Conservation (phyloP, 2,797 vertebrate genomes). For the Spinibarbus caldwelli region DNA sequence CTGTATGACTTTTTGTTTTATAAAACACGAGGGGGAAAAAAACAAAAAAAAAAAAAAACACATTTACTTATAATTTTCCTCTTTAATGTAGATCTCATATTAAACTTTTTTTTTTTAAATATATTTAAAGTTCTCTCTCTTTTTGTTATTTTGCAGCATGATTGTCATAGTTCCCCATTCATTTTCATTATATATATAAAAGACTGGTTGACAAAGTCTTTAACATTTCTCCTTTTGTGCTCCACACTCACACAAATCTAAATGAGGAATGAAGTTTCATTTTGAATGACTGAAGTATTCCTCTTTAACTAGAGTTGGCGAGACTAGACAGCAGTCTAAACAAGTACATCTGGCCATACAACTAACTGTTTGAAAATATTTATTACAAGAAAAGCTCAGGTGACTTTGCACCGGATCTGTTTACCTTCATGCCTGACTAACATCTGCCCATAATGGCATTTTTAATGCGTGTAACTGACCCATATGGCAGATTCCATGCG, state of each 20-base stretch:
- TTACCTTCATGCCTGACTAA: constrained; percentile 11
- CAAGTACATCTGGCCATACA: not conserved
- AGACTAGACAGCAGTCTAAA: not conserved
- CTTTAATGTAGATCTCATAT: not conserved
- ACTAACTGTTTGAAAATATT: constrained; percentile 4
- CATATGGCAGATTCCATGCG: too few relatives aligned
- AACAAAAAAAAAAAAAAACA: not conserved
- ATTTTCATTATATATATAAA: not conserved
- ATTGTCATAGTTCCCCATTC: not conserved
- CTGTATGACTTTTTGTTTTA: not conserved
- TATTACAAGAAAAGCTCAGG: constrained; percentile 29
- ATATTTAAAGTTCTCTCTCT: not conserved
- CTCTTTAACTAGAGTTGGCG: not conserved
- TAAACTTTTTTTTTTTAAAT: not conserved
- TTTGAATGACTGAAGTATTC: not conserved
- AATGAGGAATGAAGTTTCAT: not conserved
- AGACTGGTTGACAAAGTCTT: not conserved
- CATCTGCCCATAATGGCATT: not conserved
- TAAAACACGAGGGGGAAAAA: not conserved
- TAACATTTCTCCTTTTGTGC: not conserved
- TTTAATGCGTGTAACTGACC: constrained; percentile 1
- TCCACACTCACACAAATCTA: not conserved
- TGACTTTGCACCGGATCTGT: constrained; percentile 9
- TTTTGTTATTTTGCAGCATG: not conserved
- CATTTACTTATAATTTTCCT: not conserved